Evolutionary conservation across 2,113 vertebrate species (phyloP).

Genomic region (Egretta garzetta): DNA sequence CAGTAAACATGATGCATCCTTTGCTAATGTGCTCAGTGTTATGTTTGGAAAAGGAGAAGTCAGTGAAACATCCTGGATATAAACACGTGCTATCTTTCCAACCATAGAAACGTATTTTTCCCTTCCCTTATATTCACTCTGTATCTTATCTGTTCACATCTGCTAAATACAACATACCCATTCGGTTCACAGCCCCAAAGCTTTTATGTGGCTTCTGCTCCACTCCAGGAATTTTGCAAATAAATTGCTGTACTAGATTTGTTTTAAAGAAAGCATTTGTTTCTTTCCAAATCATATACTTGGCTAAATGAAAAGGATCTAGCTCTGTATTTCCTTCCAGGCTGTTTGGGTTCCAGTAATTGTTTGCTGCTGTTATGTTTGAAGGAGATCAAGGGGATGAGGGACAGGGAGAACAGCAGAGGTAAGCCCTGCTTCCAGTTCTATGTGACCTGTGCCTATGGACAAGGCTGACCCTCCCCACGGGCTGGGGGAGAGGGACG

Average conservation of each 20-base stretch:
- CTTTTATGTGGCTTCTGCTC: slow-evolving; percentile 18
- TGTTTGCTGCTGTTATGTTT: not conserved
- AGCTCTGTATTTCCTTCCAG: not conserved
- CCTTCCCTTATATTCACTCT: not conserved
- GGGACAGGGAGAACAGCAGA: not conserved
- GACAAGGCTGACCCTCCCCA: not conserved
- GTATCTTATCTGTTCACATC: not conserved
- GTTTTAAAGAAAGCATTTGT: slow-evolving; percentile 23
- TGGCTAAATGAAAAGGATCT: not conserved
- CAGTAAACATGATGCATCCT: not conserved
- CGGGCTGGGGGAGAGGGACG: not conserved
- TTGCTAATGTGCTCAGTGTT: not conserved
- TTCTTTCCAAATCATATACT: slow-evolving; percentile 3
- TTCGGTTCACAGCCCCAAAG: not conserved
- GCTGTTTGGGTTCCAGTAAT: not conserved
- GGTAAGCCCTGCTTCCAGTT: not conserved
- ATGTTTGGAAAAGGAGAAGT: not conserved
- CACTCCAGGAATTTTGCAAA: slow-evolving; percentile 14
- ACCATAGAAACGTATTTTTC: not conserved
- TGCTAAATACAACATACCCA: not conserved
- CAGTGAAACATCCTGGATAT: not conserved
- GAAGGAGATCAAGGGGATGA: not conserved
- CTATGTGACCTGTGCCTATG: not conserved
- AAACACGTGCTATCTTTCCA: not conserved
- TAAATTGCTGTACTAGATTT: not conserved